Evolutionary conservation across 1,140 invertebrate genomes (phyloP).

Genomic region (Hyles vespertilio): DNA sequence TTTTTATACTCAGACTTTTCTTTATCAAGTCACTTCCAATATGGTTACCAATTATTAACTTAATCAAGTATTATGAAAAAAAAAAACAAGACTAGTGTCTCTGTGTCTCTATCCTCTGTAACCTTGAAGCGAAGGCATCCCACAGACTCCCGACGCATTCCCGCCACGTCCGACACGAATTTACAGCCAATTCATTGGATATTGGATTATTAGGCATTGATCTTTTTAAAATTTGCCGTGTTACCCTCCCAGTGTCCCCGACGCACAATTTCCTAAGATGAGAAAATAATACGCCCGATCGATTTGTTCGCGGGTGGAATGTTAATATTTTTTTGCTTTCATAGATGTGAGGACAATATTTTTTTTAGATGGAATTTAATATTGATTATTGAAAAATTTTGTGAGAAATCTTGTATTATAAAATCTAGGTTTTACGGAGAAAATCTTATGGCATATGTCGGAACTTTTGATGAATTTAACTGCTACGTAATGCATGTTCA

Average conservation of each 20-base stretch:
- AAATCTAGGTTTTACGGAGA: too few relatives aligned
- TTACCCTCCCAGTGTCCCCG: constrained; percentile 32
- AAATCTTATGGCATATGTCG: too few relatives aligned
- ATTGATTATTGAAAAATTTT: too few relatives aligned
- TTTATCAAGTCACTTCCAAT: too few relatives aligned
- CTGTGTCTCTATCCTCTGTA: constrained; percentile 23
- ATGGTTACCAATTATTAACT: too few relatives aligned
- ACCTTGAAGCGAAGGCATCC: constrained; percentile 24
- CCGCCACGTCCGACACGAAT: constrained; percentile 52
- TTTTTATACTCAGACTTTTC: too few relatives aligned
- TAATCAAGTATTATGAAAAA: too few relatives aligned
- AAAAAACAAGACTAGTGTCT: neutral
- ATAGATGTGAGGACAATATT: neutral
- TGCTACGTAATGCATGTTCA: too few relatives aligned
- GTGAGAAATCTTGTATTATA: too few relatives aligned
- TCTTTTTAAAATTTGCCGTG: constrained; percentile 62
- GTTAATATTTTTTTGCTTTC: neutral
- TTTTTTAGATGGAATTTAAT: too few relatives aligned
- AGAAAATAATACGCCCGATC: constrained; percentile 43
- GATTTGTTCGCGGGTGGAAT: constrained; percentile 23
- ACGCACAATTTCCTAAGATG: constrained; percentile 37
- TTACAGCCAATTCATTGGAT: constrained; percentile 66
- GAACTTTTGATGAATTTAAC: too few relatives aligned
- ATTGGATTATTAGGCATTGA: constrained; percentile 70
- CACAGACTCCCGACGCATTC: constrained; percentile 6